Base-by-base conservation (phyloP, 1,140 invertebrate species). In the Magallana angulata region DNA sequence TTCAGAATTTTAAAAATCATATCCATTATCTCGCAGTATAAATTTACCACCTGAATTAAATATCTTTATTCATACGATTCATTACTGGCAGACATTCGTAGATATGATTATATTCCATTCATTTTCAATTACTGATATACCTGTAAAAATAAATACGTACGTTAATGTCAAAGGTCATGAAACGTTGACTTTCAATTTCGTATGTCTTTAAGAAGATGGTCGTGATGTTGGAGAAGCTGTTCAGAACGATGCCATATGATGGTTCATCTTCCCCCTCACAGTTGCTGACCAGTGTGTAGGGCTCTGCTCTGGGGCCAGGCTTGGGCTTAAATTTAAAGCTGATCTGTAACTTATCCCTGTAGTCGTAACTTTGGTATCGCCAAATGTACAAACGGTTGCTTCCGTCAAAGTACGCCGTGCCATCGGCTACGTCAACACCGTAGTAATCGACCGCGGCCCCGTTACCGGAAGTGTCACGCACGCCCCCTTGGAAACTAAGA, bases 251-350 rank as follows among this genome's bases (percentile, higher is more conserved):
- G 2, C 68, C 68, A 30, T 30, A 76, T 4, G 68, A 76, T 30
- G 68, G 68, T 12, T 76, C 68, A 11, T 30, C 12, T 76, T 76
- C 24, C 8, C 68, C 24, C 12, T 76, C 68, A 76, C 68, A 76
- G 68, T 76, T 76, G 68, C 68, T 76, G 12, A 76, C 68, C 24
- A 76, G 68, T 30, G 68, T 76, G 68, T 76, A 76, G 8, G 68
- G 68, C 24, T 30, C 68, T 1, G 14, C 8, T 76, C 68, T 76
- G 4, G 24, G 24, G 12, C 68, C 68, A 11, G 68, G 68, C 68
- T 76, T 76, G 7, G 68, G 68, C 9, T 76, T 76, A 2, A 76
- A 76, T 76, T 76, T 76, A 76, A 76, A 76, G 24, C 18, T 76
- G 68, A 76, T 76, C 68, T 76, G 68, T 7, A 76, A 30, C 9